Evolutionary conservation across 2,113 vertebrate genomes (phyloP), one percentile per base, ranked within the genome.

Genomic region (Elachura formosa): DNA sequence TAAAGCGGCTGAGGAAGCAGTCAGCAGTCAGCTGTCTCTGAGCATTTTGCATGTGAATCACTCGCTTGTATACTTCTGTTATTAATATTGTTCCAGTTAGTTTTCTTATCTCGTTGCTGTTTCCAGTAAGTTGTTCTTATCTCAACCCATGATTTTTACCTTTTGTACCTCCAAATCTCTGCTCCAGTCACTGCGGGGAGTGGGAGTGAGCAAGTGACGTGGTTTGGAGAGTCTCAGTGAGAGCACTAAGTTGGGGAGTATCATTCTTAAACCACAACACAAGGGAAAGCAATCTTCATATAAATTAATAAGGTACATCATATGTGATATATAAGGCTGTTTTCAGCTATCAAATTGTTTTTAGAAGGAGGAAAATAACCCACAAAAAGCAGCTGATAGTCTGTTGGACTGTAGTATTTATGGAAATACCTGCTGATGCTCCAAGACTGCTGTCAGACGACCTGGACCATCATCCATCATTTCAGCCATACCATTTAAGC

Each of bases 1-100:
- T 33, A 14, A 22, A 24, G 6, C n/a, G 43, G 19, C 24, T 38
- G 38, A 40, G n/a, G 43, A 24, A 52, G 11, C 21, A 33, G 20
- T 29, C 20, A 12, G 20, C n/a, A n/a, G n/a, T n/a, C n/a, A n/a
- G 9, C 36, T 43, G 58, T 15, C 25, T 80, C 28, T 33, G 43
- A 58, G 59, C 2, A 3, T 16, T 88, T 51, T 43, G 6, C 22
- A 2, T 24, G 11, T 24, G 51, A 41, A 55, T 55, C 43, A 23
- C 17, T 56, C 0, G 0, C 52, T 58, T 11, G 6, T 21, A 16
- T 5, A 2, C 5, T 33, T 38, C 24, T 61, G 38, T 45, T 68
- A 15, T 43, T 33, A 7, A 21, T 28, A 38, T 24, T 62, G 6
- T 16, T 62, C 16, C 9, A 54, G 41, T 63, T 55, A 3, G 6